These are phyloP conservation scores for Norana najaformis DNA, from an alignment of 2,888 invertebrate genomes.

Conservation along the genomic window DNA sequence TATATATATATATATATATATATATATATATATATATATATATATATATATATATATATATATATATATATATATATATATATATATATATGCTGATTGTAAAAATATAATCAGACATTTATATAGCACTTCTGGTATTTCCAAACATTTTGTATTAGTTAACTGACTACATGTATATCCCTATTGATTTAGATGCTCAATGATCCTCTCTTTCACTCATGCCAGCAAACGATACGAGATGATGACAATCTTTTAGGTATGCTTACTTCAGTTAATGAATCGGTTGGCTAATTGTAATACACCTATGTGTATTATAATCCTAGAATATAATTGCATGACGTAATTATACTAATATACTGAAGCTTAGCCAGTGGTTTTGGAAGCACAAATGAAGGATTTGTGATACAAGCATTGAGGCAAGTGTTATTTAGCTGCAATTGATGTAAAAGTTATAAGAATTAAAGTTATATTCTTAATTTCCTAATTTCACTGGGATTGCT, in stretches of 20 bases:
- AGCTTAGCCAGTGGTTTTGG: background rate
- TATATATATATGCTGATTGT: background rate
- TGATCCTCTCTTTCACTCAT: slow-evolving; percentile 32
- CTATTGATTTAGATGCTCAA: slow-evolving; percentile 38
- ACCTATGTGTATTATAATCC: background rate
- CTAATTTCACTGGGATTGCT: too few relatives aligned
- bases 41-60: too few relatives aligned
- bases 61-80: too few relatives aligned
- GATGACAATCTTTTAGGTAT: slow-evolving; percentile 45
- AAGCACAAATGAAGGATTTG: background rate
- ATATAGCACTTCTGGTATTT: background rate
- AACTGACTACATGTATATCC: background rate
- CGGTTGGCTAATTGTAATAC: background rate
- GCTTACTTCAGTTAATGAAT: background rate
- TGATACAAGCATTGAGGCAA: background rate
- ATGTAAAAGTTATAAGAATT: too few relatives aligned
- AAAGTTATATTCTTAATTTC: too few relatives aligned
- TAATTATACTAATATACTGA: background rate
- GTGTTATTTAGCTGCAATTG: too few relatives aligned
- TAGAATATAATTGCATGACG: background rate
- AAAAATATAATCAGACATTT: background rate
- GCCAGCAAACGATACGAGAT: slow-evolving; percentile 41
- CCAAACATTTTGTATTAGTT: background rate
- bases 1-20: too few relatives aligned
- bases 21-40: too few relatives aligned